A percentile compares a stretch with the other conserved stretches of the same genome.
Conservation (phyloP, 1,140 invertebrate genomes). For the Phthorimaea operculella region DNA sequence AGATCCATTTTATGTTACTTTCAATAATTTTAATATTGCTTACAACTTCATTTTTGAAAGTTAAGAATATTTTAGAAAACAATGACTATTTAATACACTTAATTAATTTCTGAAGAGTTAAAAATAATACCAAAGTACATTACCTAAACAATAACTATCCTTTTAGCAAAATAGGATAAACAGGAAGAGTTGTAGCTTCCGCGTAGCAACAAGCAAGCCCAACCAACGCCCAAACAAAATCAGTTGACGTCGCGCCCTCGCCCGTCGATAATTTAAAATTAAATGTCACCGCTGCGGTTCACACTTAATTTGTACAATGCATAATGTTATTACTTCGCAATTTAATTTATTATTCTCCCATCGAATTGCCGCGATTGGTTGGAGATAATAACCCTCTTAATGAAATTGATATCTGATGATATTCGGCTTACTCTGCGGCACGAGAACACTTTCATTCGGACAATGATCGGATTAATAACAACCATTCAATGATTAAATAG, state of each 20-base stretch:
- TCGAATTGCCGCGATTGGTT: conserved; percentile 29
- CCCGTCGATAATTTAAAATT: conserved; percentile 60
- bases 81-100: too few relatives aligned
- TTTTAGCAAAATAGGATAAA: too few relatives aligned
- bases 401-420: conserved; percentile 47
- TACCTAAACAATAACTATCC: too few relatives aligned
- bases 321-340: conserved; percentile 59
- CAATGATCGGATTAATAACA: background rate
- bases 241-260: conserved; percentile 51
- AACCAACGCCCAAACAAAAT: conserved; percentile 40
- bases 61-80: too few relatives aligned
- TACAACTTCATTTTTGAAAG: too few relatives aligned
- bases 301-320: conserved; percentile 55
- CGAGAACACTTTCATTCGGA: background rate
- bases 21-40: too few relatives aligned
- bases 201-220: too few relatives aligned
- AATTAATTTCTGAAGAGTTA: too few relatives aligned
- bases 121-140: too few relatives aligned
- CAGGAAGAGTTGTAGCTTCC: too few relatives aligned
- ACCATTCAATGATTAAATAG: too few relatives aligned
- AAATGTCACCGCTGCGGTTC: conserved; percentile 62
- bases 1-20: too few relatives aligned
- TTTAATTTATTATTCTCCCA: conserved; percentile 57
- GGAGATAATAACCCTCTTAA: conserved; percentile 59
- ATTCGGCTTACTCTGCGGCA: background rate